Percentiles rank a stretch among this genome's conserved stretches.
phyloP scores from a whole-genome alignment of 2,888 invertebrate genomes.

The Dryococelus australis region DNA sequence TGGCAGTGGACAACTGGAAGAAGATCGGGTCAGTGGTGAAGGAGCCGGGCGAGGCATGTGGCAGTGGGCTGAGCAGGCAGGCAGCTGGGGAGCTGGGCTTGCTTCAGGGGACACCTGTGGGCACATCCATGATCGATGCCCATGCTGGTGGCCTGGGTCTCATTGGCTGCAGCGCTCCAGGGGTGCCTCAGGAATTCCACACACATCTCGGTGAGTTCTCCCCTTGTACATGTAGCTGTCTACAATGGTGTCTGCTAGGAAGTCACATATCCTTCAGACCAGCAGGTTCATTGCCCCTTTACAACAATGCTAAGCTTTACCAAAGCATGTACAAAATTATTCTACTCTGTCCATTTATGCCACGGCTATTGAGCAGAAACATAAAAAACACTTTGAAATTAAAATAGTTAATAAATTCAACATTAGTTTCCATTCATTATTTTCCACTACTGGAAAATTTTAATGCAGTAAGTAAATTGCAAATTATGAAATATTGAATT shows the following conservation, averaged over 20 bases:
- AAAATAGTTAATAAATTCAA: too few species aligned
- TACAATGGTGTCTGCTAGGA: background rate
- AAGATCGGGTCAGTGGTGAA: constrained; percentile 73
- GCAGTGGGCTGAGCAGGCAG: constrained; percentile 66
- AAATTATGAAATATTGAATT: too few species aligned
- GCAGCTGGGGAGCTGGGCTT: constrained; percentile 78
- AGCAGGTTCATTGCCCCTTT: background rate
- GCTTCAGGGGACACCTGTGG: constrained; percentile 77
- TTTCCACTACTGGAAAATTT: too few species aligned
- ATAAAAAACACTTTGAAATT: too few species aligned
- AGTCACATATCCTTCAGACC: background rate
- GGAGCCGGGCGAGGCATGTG: constrained; percentile 77
- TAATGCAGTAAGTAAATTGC: too few species aligned
- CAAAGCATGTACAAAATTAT: too few species aligned
- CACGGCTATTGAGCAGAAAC: too few species aligned
- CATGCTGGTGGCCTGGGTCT: constrained; percentile 93
- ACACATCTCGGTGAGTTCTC: constrained; percentile 61
- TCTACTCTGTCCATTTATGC: background rate
- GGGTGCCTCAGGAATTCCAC: constrained; percentile 58
- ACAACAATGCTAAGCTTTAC: too few species aligned
- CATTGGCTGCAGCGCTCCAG: constrained; percentile 71
- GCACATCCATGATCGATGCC: constrained; percentile 92
- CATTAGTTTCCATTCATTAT: too few species aligned
- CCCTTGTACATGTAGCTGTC: background rate
- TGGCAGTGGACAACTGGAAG: constrained; percentile 69